Evolutionary conservation across 2,888 invertebrate genomes (phyloP).

Genomic region (Hirtodrosophila alboralis): DNA sequence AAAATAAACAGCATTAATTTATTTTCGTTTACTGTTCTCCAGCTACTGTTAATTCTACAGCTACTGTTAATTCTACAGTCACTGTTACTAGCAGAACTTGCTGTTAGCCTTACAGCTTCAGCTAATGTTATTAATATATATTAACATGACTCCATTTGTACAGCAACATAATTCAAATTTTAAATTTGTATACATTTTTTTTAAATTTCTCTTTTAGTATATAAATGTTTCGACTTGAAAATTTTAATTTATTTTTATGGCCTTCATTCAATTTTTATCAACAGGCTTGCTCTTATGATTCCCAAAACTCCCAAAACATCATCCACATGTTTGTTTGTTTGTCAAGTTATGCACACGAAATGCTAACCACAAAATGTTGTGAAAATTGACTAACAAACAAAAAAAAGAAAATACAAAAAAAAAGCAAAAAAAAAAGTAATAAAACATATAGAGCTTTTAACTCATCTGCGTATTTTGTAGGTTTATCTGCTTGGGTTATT

Average conservation of each 20-base stretch:
- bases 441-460: conserved; percentile 1
- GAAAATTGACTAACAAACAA: conserved; percentile 48
- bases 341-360: conserved; percentile 43
- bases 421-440: conserved; percentile 8
- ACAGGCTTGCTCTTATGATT: conserved; percentile 35
- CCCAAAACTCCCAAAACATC: conserved; percentile 8
- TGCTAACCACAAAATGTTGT: conserved; percentile 35
- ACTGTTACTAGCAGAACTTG: no score
- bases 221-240: conserved; percentile 19
- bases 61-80: not conserved
- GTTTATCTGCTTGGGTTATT: conserved; percentile 19
- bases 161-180: no score
- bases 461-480: not conserved
- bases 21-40: no score
- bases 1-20: no score
- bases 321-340: conserved; percentile 51
- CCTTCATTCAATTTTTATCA: conserved; percentile 49
- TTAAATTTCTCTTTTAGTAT: conserved; percentile 6
- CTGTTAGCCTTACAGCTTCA: not conserved
- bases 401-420: conserved; percentile 6
- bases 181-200: no score
- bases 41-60: not conserved
- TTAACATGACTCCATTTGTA: no score
- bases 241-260: conserved; percentile 29
- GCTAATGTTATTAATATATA: not conserved